These are phyloP conservation scores for Columba janthina DNA, from an alignment of 2,113 vertebrate species.

Conservation along the genomic window DNA sequence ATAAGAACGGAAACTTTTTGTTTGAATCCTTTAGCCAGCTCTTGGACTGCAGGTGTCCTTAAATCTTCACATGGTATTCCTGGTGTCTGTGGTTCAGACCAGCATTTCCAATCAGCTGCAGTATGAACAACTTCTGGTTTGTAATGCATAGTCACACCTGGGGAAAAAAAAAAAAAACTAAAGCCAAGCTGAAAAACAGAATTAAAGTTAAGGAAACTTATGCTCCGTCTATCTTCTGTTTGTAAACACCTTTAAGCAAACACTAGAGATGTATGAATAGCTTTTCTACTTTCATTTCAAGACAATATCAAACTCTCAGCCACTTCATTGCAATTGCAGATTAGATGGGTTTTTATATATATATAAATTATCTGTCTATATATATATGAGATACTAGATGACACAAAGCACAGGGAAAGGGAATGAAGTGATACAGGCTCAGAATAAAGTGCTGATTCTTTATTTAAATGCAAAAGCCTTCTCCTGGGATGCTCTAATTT, in stretches of 20 bases:
- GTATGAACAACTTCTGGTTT: neutral
- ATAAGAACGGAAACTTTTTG: neutral
- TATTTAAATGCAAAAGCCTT: neutral
- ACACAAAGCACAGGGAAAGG: constrained; percentile 4
- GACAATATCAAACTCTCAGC: constrained; percentile 14
- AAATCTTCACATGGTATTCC: neutral
- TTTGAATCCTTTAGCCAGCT: neutral
- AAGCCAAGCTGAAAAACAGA: neutral
- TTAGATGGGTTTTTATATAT: neutral
- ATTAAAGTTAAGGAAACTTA: neutral
- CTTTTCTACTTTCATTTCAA: constrained; percentile 37
- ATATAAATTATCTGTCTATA: neutral
- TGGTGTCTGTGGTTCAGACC: neutral
- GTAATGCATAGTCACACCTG: neutral
- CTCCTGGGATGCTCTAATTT: constrained; percentile 21
- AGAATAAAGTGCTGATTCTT: constrained; percentile 38
- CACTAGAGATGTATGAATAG: constrained; percentile 26
- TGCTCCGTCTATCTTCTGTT: neutral
- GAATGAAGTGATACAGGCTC: neutral
- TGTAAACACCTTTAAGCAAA: constrained; percentile 60
- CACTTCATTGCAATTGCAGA: neutral
- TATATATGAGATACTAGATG: constrained; percentile 34
- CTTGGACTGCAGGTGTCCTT: neutral
- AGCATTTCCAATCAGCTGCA: neutral
- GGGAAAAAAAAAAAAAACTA: neutral